phyloP scores from a whole-genome alignment of 2,797 vertebrate species.

The Lagodon rhomboides region DNA sequence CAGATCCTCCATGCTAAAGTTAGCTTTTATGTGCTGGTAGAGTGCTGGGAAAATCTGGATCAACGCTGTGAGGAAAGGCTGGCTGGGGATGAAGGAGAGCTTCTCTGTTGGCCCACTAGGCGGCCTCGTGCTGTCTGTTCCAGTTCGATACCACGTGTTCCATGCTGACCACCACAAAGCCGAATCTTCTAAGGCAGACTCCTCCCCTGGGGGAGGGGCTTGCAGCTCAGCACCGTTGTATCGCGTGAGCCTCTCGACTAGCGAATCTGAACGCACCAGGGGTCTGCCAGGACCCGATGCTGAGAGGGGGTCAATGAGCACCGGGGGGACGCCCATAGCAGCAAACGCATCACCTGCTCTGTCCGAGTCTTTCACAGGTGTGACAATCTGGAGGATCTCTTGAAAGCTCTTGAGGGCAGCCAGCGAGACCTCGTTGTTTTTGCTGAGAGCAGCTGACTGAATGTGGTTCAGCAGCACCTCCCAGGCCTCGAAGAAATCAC shows the following conservation, averaged over 20 bases:
- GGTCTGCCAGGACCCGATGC: conserved; percentile 92
- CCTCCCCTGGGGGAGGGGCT: conserved; percentile 88
- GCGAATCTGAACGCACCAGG: conserved; percentile 92
- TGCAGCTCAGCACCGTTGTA: conserved; percentile 87
- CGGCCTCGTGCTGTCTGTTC: conserved; percentile 95
- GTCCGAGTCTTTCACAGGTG: conserved; percentile 92
- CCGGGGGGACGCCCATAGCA: conserved; percentile 92
- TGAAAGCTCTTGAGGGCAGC: conserved; percentile 99
- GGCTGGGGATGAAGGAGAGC: conserved; percentile 96
- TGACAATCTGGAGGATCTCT: conserved; percentile 98
- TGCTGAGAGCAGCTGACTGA: conserved; percentile 98
- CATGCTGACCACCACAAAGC: conserved; percentile 99
- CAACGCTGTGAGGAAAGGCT: conserved; percentile 98
- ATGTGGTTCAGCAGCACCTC: conserved; percentile 98
- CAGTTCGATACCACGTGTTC: conserved; percentile 98
- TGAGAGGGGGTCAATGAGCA: conserved; percentile 91
- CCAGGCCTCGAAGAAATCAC: conserved; percentile 98
- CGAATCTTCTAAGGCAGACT: conserved; percentile 90
- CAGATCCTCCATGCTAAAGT: conserved; percentile 98
- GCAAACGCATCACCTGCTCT: conserved; percentile 91
- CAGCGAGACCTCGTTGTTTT: conserved; percentile 98
- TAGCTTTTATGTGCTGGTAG: conserved; percentile 97
- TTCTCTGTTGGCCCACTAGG: conserved; percentile 88
- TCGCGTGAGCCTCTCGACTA: conserved; percentile 92
- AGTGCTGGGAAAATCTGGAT: conserved; percentile 98